phyloP scores from a whole-genome alignment of 2,113 vertebrate genomes.

The Amphiprion percula region DNA sequence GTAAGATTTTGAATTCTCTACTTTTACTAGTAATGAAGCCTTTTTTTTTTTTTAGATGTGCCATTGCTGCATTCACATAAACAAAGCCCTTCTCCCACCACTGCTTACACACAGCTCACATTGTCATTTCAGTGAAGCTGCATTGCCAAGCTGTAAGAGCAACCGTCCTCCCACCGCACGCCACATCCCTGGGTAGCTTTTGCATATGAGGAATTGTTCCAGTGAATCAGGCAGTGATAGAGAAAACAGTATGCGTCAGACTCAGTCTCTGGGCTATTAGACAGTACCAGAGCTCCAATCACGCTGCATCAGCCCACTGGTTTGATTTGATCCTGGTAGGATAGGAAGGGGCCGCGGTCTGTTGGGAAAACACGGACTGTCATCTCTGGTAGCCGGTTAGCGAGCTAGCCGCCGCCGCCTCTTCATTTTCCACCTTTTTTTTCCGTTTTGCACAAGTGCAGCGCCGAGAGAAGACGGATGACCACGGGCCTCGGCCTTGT shows the following conservation, averaged over 20 bases:
- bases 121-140: conserved; percentile 9
- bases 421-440: not conserved
- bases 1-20: too few relatives aligned
- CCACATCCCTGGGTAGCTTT: conserved; percentile 26
- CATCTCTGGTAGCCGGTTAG: conserved; percentile 56
- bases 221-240: conserved; percentile 58
- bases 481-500: conserved; percentile 49
- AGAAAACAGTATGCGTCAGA: conserved; percentile 61
- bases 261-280: conserved; percentile 62
- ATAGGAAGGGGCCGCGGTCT: conserved; percentile 18
- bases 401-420: conserved; percentile 24
- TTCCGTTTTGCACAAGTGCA: conserved; percentile 8
- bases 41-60: too few relatives aligned
- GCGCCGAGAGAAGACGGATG: conserved; percentile 44
- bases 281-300: conserved; percentile 64
- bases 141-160: not conserved
- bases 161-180: conserved; percentile 1
- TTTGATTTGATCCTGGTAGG: conserved; percentile 67
- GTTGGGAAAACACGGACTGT: conserved; percentile 68
- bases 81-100: not conserved
- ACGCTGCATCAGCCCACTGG: conserved; percentile 61
- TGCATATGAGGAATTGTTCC: conserved; percentile 44
- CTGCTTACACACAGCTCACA: not conserved
- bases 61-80: not conserved
- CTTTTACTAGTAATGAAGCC: too few relatives aligned